These are phyloP conservation scores for Orchesellides sinensis DNA, from an alignment of 2,888 invertebrate genomes.

Conservation along the genomic window DNA sequence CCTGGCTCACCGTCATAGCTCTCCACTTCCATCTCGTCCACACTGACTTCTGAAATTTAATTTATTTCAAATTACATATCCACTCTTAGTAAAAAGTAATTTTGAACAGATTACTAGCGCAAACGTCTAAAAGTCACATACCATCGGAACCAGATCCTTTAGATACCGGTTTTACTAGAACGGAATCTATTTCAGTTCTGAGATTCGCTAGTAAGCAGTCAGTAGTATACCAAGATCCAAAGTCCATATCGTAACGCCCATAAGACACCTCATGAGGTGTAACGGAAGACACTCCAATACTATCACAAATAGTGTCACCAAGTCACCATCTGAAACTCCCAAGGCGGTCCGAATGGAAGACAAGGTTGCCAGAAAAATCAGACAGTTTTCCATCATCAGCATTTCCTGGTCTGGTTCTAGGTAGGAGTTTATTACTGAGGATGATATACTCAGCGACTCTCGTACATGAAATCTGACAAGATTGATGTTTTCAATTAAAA, in stretches of 20 bases:
- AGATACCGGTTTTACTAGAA: slow-evolving; percentile 79
- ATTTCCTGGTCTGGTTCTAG: slow-evolving; percentile 89
- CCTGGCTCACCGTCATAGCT: slow-evolving; percentile 80
- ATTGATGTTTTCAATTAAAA: background rate
- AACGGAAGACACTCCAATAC: slow-evolving; percentile 75
- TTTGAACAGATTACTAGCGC: background rate
- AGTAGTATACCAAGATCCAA: slow-evolving; percentile 84
- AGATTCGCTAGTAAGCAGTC: slow-evolving; percentile 87
- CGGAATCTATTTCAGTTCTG: slow-evolving; percentile 81
- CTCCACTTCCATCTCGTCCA: slow-evolving; percentile 83
- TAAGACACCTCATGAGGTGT: slow-evolving; percentile 76
- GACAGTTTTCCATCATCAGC: slow-evolving; percentile 93
- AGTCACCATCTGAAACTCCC: slow-evolving; percentile 82
- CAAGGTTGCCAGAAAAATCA: slow-evolving; percentile 93
- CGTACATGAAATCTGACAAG: slow-evolving; percentile 84
- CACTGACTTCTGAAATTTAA: slow-evolving; percentile 66
- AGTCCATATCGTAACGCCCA: slow-evolving; percentile 80
- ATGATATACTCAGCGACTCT: slow-evolving; percentile 86
- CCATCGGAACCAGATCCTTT: slow-evolving; percentile 29
- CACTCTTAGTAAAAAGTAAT: background rate
- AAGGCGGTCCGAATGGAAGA: slow-evolving; percentile 92
- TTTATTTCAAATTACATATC: background rate
- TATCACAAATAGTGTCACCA: slow-evolving; percentile 81
- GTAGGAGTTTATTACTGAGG: slow-evolving; percentile 81
- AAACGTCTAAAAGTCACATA: background rate